Evolutionary conservation across 1,140 invertebrate genomes (phyloP).

Genomic region (Idris sp.): DNA sequence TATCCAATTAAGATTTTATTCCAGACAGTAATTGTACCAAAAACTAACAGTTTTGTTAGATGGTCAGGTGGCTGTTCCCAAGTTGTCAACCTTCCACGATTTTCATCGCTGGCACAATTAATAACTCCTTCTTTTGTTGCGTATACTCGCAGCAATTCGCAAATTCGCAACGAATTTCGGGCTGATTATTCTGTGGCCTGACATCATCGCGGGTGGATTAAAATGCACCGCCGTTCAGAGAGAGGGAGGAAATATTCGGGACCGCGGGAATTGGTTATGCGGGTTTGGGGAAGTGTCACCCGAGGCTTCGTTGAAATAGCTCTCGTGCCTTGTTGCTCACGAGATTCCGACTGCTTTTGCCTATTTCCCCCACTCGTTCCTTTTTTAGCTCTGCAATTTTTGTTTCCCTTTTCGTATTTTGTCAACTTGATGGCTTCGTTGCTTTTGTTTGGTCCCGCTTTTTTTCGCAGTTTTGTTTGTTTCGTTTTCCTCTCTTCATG

Average conservation of each 20-base stretch:
- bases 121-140: slow-evolving; percentile 77
- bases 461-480: slow-evolving; percentile 39
- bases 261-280: slow-evolving; percentile 52
- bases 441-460: slow-evolving; percentile 43
- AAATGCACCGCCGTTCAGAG: slow-evolving; percentile 65
- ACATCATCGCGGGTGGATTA: slow-evolving; percentile 73
- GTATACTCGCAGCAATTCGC: slow-evolving; percentile 70
- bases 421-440: slow-evolving; percentile 41
- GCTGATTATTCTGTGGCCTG: slow-evolving; percentile 74
- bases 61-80: too few species aligned
- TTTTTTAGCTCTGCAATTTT: slow-evolving; percentile 36
- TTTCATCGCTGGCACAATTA: slow-evolving; percentile 64
- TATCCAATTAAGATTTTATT: too few species aligned
- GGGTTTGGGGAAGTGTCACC: slow-evolving; percentile 57
- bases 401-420: slow-evolving; percentile 44
- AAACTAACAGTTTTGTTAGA: too few species aligned
- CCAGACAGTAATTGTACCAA: too few species aligned
- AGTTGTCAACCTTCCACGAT: too few species aligned
- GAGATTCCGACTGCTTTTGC: too few species aligned
- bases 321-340: slow-evolving; percentile 59
- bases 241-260: slow-evolving; percentile 30
- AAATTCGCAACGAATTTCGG: slow-evolving; percentile 73
- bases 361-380: slow-evolving; percentile 38
- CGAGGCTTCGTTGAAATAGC: slow-evolving; percentile 60
- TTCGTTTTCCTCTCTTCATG: slow-evolving; percentile 16